phyloP scores from a whole-genome alignment of 2,888 invertebrate genomes.

The Sinohyriopsis cumingii region DNA sequence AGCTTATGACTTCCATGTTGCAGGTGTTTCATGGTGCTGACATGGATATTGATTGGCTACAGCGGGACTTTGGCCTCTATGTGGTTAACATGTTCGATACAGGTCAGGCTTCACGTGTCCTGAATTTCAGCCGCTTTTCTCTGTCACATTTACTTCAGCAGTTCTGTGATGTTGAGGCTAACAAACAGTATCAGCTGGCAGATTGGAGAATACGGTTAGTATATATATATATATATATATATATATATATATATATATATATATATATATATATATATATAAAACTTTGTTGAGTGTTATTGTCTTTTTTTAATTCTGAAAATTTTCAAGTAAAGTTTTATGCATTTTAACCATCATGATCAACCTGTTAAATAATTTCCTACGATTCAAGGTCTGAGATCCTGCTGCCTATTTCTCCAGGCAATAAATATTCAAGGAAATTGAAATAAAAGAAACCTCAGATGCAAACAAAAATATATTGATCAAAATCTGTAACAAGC shows the following conservation, averaged over 20 bases:
- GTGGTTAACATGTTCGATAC: slow-evolving; percentile 98
- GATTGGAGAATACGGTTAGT: slow-evolving; percentile 90
- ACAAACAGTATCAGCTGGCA: slow-evolving; percentile 94
- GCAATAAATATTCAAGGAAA: too few relatives aligned
- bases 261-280: too few relatives aligned
- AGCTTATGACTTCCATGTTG: slow-evolving; percentile 10
- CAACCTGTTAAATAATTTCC: too few relatives aligned
- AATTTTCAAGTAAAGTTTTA: too few relatives aligned
- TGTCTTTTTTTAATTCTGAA: background rate
- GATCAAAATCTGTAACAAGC: too few relatives aligned
- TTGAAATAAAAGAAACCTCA: too few relatives aligned
- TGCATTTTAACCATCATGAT: too few relatives aligned
- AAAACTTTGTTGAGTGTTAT: background rate
- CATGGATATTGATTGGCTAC: slow-evolving; percentile 92
- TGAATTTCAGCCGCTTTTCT: slow-evolving; percentile 82
- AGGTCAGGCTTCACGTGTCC: slow-evolving; percentile 85
- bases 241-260: background rate
- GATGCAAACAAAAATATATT: too few relatives aligned
- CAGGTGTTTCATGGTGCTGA: slow-evolving; percentile 94
- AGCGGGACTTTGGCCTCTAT: slow-evolving; percentile 94
- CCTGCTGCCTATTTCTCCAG: too few relatives aligned
- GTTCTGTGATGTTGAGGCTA: slow-evolving; percentile 85
- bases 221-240: too few relatives aligned
- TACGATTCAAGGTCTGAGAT: too few relatives aligned
- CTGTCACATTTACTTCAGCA: slow-evolving; percentile 82